Percentiles rank a stretch among this genome's conserved stretches.
Conservation (phyloP, 2,797 vertebrate species). For the Macrochelys suwanniensis region DNA sequence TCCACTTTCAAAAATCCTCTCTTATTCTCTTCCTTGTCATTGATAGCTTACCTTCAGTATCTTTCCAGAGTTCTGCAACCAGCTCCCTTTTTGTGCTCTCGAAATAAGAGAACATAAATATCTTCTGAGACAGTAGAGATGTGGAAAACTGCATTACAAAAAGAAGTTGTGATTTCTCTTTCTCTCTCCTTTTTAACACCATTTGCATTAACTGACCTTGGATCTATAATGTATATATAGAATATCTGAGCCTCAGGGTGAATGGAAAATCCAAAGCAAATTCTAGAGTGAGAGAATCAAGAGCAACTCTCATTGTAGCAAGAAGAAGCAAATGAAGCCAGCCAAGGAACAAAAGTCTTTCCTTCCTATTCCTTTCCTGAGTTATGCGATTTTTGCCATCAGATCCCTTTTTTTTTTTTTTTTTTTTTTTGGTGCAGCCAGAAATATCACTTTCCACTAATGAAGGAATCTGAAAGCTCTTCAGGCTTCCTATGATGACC, state of each 20-base stretch:
- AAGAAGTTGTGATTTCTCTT: neutral
- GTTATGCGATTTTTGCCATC: too few relatives aligned
- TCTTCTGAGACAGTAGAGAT: neutral
- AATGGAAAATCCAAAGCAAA: neutral
- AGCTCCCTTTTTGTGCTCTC: neutral
- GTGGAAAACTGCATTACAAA: neutral
- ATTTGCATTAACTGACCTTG: neutral
- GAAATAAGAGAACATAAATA: neutral
- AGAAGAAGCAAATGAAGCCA: constrained; percentile 2
- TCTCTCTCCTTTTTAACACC: neutral
- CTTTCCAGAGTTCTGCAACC: neutral
- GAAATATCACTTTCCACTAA: neutral
- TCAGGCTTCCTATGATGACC: neutral
- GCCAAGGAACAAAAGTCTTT: neutral
- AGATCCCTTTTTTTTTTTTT: neutral
- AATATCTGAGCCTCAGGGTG: neutral
- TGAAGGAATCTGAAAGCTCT: neutral
- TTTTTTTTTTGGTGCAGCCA: neutral
- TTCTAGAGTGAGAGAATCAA: neutral
- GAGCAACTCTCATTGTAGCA: neutral
- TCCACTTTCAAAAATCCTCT: neutral
- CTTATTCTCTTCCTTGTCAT: neutral
- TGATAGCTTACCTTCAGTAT: neutral
- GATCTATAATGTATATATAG: neutral
- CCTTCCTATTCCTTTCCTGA: too few relatives aligned